Percentiles rank a stretch among this genome's conserved stretches.
phyloP scores from a whole-genome alignment of 2,888 invertebrate genomes.

The Strigamia crassipes region DNA sequence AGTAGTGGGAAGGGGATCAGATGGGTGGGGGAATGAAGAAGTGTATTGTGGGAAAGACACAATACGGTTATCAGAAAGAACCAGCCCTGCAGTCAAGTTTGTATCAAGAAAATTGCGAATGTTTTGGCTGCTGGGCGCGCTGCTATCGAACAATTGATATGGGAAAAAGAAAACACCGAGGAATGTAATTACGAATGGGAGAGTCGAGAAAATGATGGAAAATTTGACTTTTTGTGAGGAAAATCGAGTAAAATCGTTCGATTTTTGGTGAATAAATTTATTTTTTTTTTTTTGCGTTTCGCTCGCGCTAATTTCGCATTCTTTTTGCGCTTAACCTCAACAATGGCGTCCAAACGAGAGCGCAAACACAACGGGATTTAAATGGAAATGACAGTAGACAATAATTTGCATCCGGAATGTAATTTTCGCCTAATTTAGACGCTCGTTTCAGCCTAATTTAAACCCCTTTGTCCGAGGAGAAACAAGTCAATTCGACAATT shows the following conservation, averaged over 20 bases:
- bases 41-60: slow-evolving; percentile 25
- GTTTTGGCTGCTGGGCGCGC: background rate
- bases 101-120: slow-evolving; percentile 15
- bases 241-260: too few relatives aligned
- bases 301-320: background rate
- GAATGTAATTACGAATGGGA: background rate
- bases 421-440: slow-evolving; percentile 12
- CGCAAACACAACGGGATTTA: background rate
- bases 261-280: too few relatives aligned
- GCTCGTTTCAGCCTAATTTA: slow-evolving; percentile 1
- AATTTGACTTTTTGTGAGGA: too few relatives aligned
- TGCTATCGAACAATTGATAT: background rate
- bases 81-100: background rate
- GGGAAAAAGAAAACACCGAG: background rate
- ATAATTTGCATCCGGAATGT: background rate
- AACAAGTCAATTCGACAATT: slow-evolving; percentile 29
- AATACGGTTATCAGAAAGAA: slow-evolving; percentile 32
- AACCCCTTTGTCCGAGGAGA: background rate
- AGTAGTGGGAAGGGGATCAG: background rate
- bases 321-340: background rate
- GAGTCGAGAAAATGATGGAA: background rate
- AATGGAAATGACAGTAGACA: background rate
- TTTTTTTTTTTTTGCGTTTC: background rate
- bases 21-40: background rate
- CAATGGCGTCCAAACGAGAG: background rate